These are phyloP conservation scores for Agapornis roseicollis DNA, from an alignment of 2,113 vertebrate genomes.

Conservation along the genomic window DNA sequence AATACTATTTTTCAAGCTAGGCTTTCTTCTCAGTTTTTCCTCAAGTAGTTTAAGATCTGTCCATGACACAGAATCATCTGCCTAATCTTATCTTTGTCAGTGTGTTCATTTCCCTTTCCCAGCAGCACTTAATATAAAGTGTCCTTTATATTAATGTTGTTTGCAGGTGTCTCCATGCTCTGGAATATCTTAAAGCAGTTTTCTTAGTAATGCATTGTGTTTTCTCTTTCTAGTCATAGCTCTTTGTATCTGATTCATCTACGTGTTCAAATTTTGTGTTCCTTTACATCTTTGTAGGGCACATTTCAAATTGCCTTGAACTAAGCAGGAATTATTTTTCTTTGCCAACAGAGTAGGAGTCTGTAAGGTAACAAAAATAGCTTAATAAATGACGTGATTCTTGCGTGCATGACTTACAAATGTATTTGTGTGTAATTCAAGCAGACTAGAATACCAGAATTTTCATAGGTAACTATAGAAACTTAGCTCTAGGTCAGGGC, in stretches of 20 bases:
- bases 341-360: neutral
- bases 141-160: conserved; percentile 8
- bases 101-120: conserved; percentile 12
- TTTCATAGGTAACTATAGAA: neutral
- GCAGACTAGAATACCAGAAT: neutral
- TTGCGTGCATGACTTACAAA: neutral
- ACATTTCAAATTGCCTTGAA: conserved; percentile 32
- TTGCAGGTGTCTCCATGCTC: conserved; percentile 17
- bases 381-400: neutral
- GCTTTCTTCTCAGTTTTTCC: neutral
- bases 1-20: neutral
- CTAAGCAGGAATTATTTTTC: neutral
- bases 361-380: conserved; percentile 8
- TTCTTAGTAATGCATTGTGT: neutral
- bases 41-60: neutral
- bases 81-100: conserved; percentile 27
- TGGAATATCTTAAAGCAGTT: neutral
- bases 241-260: neutral
- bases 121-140: neutral
- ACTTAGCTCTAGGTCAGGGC: neutral
- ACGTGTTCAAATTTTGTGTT: neutral
- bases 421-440: neutral
- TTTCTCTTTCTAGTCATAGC: neutral
- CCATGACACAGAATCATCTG: neutral
- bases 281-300: neutral